Evolutionary conservation across 2,797 vertebrate species (phyloP).

Genomic region (Gambusia yucatana): DNA sequence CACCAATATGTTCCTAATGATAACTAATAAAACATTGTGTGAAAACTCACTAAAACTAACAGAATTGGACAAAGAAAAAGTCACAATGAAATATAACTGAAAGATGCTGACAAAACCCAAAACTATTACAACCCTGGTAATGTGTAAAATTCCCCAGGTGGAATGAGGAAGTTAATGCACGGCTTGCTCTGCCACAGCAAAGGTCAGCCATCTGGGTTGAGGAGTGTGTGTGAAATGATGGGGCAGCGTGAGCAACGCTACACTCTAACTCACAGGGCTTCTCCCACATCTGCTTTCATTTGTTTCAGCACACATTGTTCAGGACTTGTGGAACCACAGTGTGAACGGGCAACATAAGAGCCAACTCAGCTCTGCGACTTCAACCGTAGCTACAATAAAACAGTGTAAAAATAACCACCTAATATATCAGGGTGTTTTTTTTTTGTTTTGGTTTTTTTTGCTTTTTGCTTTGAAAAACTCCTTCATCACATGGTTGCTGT

Average conservation of each 20-base stretch:
- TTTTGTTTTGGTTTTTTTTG: background rate
- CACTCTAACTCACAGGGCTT: background rate
- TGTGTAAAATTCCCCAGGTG: background rate
- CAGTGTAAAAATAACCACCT: background rate
- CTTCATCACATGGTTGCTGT: background rate
- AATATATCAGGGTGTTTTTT: background rate
- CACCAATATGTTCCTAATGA: no score
- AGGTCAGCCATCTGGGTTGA: background rate
- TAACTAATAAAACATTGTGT: no score
- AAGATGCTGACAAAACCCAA: no score
- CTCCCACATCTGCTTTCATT: background rate
- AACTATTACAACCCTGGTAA: background rate
- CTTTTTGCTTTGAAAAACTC: background rate
- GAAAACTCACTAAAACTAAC: no score
- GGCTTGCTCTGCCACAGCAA: background rate
- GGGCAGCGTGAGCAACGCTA: background rate
- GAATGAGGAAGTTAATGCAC: background rate
- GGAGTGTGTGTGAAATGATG: background rate
- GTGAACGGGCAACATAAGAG: background rate
- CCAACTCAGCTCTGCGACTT: background rate
- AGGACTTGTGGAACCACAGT: background rate
- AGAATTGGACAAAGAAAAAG: no score
- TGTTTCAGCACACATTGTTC: background rate
- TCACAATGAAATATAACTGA: no score
- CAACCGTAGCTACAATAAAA: background rate